Evolutionary conservation across 2,113 vertebrate species (phyloP).

Genomic region (Bos javanicus): DNA sequence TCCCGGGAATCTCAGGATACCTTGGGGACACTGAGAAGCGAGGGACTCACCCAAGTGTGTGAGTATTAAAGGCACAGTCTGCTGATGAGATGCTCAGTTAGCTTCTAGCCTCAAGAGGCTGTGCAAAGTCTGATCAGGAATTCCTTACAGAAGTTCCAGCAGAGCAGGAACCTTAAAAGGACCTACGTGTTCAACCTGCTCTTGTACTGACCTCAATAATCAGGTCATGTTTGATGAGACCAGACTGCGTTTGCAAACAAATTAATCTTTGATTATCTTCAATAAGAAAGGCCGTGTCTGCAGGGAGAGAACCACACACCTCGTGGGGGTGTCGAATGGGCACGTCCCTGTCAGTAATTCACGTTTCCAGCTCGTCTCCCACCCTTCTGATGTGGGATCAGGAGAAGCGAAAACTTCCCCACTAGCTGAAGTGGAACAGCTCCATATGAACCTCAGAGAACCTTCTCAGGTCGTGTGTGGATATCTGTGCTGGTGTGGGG

Average conservation of each 20-base stretch:
- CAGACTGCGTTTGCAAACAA: background rate
- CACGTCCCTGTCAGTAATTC: rapidly evolving
- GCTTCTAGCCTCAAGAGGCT: background rate
- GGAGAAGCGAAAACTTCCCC: background rate
- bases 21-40: background rate
- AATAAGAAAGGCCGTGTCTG: background rate
- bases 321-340: rapidly evolving
- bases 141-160: background rate
- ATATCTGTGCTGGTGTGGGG: background rate
- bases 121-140: background rate
- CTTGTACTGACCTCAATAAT: background rate
- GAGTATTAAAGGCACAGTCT: background rate
- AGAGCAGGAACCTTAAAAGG: background rate
- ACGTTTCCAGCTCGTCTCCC: background rate
- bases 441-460: background rate
- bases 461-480: rapidly evolving
- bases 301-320: background rate
- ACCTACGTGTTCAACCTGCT: background rate
- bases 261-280: background rate
- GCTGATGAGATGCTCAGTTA: background rate
- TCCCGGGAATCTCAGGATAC: background rate
- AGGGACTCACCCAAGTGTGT: background rate
- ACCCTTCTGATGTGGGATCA: background rate
- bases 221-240: background rate
- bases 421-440: background rate